Base-by-base conservation (phyloP, 1,140 invertebrate species). In the Lysiphlebus fabarum region DNA sequence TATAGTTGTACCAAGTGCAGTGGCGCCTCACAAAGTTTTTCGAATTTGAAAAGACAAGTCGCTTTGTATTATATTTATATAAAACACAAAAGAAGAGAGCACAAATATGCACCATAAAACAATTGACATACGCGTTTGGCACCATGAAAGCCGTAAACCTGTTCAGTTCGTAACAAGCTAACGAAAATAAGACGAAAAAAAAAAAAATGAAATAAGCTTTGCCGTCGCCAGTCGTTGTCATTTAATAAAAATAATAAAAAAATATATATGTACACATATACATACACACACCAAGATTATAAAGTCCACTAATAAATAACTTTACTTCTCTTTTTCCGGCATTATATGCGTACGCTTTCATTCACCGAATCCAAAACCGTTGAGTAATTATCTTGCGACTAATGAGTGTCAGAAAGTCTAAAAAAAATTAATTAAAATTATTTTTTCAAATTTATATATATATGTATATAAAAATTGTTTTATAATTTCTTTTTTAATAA, bases 101-200 rank as follows among this genome's bases (percentile, higher is more conserved):
- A 37, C 12, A 45, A 45, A 36, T n/a, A 10, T 10, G 45, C 53
- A 26, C 57, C 55, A 67, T 67, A 67, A 67, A 66, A 66, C 66
- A 67, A 67, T 67, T 66, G 66, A 66, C 66, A 61, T 62, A 44
- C 57, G 37, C 57, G 37, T 56, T 58, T 41, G 44, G 47, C 59
- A 62, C 43, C 44, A 51, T 43, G 38, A 26, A 45, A 66, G 53
- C 59, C 60, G 55, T 66, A 64, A 67, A 67, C 66, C 66, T 67
- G 66, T 67, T 67, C 51, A 26, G 17, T 26, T 26, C 17, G 17
- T 26, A 26, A 26, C 17, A 26, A 26, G 17, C 17, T 26, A 26
- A 26, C 17, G 4, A 26, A 26, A 26, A 26, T 26, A 26, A 26
- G 17, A 26, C 17, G 17, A 26, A 26, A 26, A 26, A 26, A 26